Evolutionary conservation across 2,797 vertebrate species (phyloP).

Genomic region (Muscicapa comitata): DNA sequence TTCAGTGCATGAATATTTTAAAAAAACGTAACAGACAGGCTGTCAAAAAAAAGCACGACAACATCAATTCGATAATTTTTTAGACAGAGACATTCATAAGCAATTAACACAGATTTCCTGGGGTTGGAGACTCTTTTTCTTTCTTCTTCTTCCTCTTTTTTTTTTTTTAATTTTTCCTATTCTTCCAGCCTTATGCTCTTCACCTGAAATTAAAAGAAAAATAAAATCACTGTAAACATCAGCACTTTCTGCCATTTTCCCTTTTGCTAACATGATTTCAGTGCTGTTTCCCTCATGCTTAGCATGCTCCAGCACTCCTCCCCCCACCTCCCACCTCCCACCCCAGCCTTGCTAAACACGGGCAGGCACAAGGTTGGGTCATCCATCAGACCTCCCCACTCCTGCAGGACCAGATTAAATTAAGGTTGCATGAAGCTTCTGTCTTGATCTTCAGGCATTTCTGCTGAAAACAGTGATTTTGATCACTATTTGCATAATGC

Average conservation of each 20-base stretch:
- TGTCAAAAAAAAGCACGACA: constrained; percentile 48
- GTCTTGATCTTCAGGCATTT: constrained; percentile 43
- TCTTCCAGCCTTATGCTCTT: neutral
- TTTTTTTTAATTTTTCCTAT: neutral
- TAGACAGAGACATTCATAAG: constrained; percentile 44
- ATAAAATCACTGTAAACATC: neutral
- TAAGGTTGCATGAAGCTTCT: constrained; percentile 25
- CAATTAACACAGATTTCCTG: constrained; percentile 44
- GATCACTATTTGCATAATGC: constrained; percentile 52
- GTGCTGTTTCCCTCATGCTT: neutral
- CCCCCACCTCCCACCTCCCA: neutral
- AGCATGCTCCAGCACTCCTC: neutral
- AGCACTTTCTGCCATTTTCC: neutral
- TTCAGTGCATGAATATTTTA: constrained; percentile 49
- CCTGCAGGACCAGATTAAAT: constrained; percentile 50
- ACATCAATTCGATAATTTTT: constrained; percentile 38
- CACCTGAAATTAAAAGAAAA: constrained; percentile 21
- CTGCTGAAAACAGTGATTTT: constrained; percentile 58
- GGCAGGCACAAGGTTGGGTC: constrained; percentile 10
- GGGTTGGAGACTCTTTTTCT: neutral
- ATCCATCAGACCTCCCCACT: constrained; percentile 13
- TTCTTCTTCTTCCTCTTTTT: neutral
- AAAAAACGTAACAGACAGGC: constrained; percentile 50
- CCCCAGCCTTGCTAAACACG: neutral
- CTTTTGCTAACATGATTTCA: neutral